Evolutionary conservation across 2,888 invertebrate genomes (phyloP).

Genomic region (Syrphus vitripennis): DNA sequence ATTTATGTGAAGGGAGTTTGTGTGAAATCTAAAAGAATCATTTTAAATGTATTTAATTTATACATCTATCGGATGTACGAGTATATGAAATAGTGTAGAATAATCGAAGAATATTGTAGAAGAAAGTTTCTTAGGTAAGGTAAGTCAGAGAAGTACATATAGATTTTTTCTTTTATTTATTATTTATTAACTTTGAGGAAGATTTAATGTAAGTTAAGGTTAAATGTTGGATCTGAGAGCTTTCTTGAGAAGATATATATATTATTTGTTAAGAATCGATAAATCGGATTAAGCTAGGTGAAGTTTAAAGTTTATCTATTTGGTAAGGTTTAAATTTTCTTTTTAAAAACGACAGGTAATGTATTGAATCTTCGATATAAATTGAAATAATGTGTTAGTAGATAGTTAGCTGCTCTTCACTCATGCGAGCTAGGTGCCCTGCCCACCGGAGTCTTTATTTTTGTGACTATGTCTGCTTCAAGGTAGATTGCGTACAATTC

Average conservation of each 20-base stretch:
- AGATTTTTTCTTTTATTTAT: slow-evolving; percentile 8
- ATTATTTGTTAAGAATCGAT: slow-evolving; percentile 23
- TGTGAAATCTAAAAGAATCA: slow-evolving; percentile 3
- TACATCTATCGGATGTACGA: background rate
- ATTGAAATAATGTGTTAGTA: no score
- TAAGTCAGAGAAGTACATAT: slow-evolving; percentile 44
- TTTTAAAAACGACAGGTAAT: no score
- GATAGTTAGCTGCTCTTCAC: no score
- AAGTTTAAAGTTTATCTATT: background rate
- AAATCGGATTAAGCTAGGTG: background rate
- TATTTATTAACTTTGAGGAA: slow-evolving; percentile 1
- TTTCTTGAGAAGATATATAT: slow-evolving; percentile 23
- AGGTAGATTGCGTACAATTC: no score
- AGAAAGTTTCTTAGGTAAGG: background rate
- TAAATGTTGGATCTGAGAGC: slow-evolving; percentile 22
- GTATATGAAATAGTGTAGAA: background rate
- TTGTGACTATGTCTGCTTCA: no score
- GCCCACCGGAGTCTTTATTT: no score
- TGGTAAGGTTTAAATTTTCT: background rate
- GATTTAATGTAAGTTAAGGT: slow-evolving; percentile 51
- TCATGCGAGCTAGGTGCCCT: no score
- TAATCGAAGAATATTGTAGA: slow-evolving; percentile 48
- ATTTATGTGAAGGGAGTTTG: no score
- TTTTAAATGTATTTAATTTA: slow-evolving; percentile 2
- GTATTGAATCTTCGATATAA: no score